A percentile compares a stretch with the other conserved stretches of the same genome.
Conservation (phyloP, 2,113 vertebrate species). For the Charina bottae region DNA sequence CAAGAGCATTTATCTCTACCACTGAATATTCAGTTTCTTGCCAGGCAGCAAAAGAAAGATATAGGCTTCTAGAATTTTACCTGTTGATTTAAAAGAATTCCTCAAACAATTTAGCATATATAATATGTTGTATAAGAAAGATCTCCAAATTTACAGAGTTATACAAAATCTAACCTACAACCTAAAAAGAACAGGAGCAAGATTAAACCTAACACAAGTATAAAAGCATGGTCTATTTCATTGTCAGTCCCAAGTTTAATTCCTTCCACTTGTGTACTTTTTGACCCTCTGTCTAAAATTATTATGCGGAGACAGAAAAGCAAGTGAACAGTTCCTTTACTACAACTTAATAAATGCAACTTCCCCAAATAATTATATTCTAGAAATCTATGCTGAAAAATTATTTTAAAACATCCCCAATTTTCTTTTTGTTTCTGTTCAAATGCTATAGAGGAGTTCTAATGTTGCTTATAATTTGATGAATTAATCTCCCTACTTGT, state of each 20-base stretch:
- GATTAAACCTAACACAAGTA: not conserved
- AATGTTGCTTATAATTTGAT: not conserved
- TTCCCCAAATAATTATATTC: not conserved
- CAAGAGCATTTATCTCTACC: not conserved
- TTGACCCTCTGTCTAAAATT: not conserved
- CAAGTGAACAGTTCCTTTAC: not conserved
- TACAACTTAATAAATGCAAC: not conserved
- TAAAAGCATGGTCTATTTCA: not conserved
- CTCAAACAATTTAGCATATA: not conserved
- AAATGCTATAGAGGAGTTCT: not conserved
- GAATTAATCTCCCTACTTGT: not conserved
- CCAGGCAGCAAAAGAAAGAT: not conserved
- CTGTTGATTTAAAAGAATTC: not conserved
- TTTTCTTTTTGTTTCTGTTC: not conserved
- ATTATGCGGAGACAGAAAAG: not conserved
- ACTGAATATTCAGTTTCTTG: not conserved
- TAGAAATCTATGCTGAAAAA: not conserved
- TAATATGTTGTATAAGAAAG: not conserved
- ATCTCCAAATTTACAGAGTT: not conserved
- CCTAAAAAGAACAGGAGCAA: too few relatives aligned
- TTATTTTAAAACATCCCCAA: not conserved
- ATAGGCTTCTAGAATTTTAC: not conserved
- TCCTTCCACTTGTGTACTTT: not conserved
- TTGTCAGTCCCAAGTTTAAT: not conserved
- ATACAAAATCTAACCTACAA: not conserved